Evolutionary conservation across 2,888 invertebrate genomes (phyloP), one percentile per base, ranked within the genome.

Genomic region (Mimumesa dahlbomi): DNA sequence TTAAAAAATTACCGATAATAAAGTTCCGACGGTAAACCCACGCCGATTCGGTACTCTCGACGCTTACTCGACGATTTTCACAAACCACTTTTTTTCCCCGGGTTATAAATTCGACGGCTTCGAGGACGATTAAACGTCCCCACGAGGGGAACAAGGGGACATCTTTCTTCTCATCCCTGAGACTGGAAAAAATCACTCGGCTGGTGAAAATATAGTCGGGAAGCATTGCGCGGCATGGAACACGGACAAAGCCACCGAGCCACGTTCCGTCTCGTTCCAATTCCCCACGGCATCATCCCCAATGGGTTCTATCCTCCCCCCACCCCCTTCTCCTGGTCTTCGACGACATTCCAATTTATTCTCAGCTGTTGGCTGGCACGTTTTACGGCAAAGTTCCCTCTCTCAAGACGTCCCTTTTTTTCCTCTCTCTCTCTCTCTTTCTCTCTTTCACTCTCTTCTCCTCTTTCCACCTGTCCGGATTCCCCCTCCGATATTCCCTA

Each of bases 281-380:
- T 79, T 79, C 78, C 78, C 72, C 43, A 52, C 64, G 70, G 78
- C 71, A 69, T 73, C 73, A 58, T 79, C 64, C 64, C 70, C 75
- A 49, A 68, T 69, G 66, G 71, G 50, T 59, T 64, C 49, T 62
- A 22, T 46, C 31, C 69, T 43, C 45, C 49, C 42, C 34, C 46
- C 40, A 14, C 70, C 57, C 43, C 25, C 42, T n/a, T 29, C 45
- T 48, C 34, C 45, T 21, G 38, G 56, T 65, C 70, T 78, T 74
- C 79, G 78, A 80, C 80, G 78, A 81, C 77, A 69, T 79, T 80
- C 80, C 80, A 79, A 80, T 80, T 80, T 80, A 78, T 80, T 79
- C 79, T 77, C 77, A 75, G 75, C 79, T 71, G 77, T 75, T 75
- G 62, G 71, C 77, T 75, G 77, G 79, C 75, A 79, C 77, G 75